Percentiles rank a stretch among this genome's conserved stretches.
phyloP scores from a whole-genome alignment of 2,113 vertebrate species.

The Paralichthys olivaceus region DNA sequence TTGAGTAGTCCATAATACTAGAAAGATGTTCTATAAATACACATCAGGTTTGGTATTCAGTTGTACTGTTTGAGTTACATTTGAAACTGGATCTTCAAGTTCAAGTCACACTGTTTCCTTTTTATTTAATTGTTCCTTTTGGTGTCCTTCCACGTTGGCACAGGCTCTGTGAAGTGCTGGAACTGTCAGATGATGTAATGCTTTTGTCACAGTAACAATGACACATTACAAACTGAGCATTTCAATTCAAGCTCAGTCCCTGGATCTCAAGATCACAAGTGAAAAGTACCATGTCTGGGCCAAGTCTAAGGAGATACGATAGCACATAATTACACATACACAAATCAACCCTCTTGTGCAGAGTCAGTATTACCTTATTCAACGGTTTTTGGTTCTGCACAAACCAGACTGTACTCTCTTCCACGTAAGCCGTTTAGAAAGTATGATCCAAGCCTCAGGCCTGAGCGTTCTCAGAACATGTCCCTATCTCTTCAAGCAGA shows the following conservation, averaged over 20 bases:
- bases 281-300: not conserved
- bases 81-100: not conserved
- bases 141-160: slow-evolving; percentile 18
- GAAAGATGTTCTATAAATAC: too few relatives aligned
- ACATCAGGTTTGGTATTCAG: too few relatives aligned
- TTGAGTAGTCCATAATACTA: too few relatives aligned
- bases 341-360: not conserved
- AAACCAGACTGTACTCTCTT: slow-evolving; percentile 43
- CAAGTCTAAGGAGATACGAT: not conserved
- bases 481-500: slow-evolving; percentile 52
- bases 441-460: slow-evolving; percentile 49
- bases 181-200: slow-evolving; percentile 68
- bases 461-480: slow-evolving; percentile 52
- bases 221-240: slow-evolving; percentile 54
- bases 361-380: slow-evolving; percentile 26
- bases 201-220: slow-evolving; percentile 62
- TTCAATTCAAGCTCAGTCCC: slow-evolving; percentile 40
- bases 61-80: not conserved
- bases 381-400: slow-evolving; percentile 28
- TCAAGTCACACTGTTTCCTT: slow-evolving; percentile 1
- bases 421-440: slow-evolving; percentile 53
- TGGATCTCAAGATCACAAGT: not conserved
- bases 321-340: not conserved
- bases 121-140: slow-evolving; percentile 18
- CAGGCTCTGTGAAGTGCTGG: slow-evolving; percentile 29